Evolutionary conservation across 2,797 vertebrate species (phyloP).

Genomic region (Eospalax fontanierii): DNA sequence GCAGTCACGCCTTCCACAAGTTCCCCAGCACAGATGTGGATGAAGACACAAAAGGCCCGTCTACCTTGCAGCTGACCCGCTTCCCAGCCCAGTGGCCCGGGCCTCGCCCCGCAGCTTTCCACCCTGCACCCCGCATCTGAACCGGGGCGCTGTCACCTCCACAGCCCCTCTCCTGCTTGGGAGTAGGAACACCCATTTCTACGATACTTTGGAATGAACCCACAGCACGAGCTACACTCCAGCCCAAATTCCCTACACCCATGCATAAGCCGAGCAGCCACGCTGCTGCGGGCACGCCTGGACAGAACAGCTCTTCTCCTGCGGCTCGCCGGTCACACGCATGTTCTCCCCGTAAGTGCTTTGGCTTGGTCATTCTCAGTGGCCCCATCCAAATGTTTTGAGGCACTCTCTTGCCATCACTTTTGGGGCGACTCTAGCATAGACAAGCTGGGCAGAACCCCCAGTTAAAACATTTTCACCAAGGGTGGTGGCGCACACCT

Average conservation of each 20-base stretch:
- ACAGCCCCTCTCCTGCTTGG: background rate
- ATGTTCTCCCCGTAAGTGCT: background rate
- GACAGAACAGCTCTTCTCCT: background rate
- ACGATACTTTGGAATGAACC: background rate
- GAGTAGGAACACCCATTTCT: background rate
- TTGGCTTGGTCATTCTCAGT: too few species aligned
- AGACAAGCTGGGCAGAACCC: background rate
- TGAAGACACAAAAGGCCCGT: background rate
- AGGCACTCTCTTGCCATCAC: background rate
- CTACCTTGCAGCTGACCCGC: rapidly evolving
- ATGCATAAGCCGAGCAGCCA: rapidly evolving
- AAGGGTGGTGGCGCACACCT: too few species aligned
- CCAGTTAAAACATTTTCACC: background rate
- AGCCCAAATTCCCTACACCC: background rate
- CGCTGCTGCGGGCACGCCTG: background rate
- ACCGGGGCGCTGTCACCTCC: background rate
- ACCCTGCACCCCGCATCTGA: too few species aligned
- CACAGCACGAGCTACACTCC: background rate
- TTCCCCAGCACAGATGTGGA: background rate
- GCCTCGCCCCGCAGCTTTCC: background rate
- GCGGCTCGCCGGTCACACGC: background rate
- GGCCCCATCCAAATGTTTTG: background rate
- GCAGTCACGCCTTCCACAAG: background rate
- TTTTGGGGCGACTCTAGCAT: background rate
- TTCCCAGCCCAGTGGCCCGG: background rate